Evolutionary conservation across 2,797 vertebrate species (phyloP), one percentile per base, ranked within the genome.

Genomic region (Pseudomugil tenellus): DNA sequence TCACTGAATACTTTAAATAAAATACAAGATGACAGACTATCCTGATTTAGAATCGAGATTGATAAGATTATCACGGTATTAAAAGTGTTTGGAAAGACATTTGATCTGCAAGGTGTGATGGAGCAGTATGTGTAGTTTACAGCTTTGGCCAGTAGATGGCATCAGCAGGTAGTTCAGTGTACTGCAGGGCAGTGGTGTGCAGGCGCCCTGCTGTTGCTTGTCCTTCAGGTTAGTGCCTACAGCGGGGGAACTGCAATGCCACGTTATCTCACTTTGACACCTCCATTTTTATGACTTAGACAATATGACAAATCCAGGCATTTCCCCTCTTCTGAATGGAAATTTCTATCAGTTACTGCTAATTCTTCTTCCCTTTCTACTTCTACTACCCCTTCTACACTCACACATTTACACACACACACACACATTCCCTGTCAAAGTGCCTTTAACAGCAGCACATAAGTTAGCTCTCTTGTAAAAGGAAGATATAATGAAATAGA

Each of bases 111-210:
- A 31, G 63, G 74, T 67, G n/a, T 52, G 46, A 72, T 32, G 19
- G 52, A 53, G 58, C 25, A 51, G 23, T 21, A 11, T 35, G 32
- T 90, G 91, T 63, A 91, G 86, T 90, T 84, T 46, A 26, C 11
- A 0, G 1, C 19, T 76, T 76, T 52, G 5, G 29, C 93, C 94
- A 93, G 89, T 84, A 94, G 94, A 93, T 94, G 92, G 92, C 91
- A 79, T 83, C 81, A 92, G 84, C 74, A 84, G 89, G 79, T 89
- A 88, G 83, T 81, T 78, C 76, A 90, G 89, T 35, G 72, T 60
- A 21, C 19, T 57, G 57, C 53, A 43, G 46, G 7, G 41, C 19
- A 52, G 21, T 43, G 74, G 69, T 82, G 59, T 31, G 54, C 51
- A 46, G 29, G 54, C 25, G 69, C 53, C 43, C 23, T 11, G 9